Base-by-base conservation (phyloP, 2,888 invertebrate genomes). In the Electrophaes corylata region DNA sequence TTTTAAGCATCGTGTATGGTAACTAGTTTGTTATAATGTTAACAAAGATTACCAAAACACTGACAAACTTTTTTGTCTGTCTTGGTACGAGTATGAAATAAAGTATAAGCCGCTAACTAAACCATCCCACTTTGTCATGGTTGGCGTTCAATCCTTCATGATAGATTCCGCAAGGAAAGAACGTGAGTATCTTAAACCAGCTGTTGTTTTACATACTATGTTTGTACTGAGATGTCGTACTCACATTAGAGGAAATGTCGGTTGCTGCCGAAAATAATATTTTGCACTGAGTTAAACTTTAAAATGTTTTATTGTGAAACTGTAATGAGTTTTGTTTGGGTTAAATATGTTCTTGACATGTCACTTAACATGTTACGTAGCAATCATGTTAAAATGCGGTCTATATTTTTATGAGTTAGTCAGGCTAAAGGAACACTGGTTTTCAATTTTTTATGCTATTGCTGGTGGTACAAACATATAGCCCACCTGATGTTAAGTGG, bases 201-300 rank as follows among this genome's bases (percentile, higher is more conserved):
- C 60, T 60, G 33, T 12, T 19, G 12, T 4, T 4, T 20, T 6
- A n/a, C n/a, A n/a, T n/a, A 31, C 35, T 23, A 20, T 18, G 14
- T 52, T 19, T 29, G 5, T 55, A 31, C 47, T 26, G 31, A 51
- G 51, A 60, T 37, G 31, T 50, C 41, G 47, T 12, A 46, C 44
- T 37, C 50, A 60, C 50, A 54, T 59, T 46, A 47, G 23, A 31
- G 45, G 16, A n/a, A 59, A 51, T 51, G 59, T 55, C 43, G 41
- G 55, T 51, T 39, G 46, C 41, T 59, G 54, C 46, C 41, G 23
- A 60, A 60, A 55, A 55, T 59, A 55, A 59, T 59, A 59, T 51
- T 59, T 59, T 46, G 49, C 48, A 44, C 48, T 40, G 49, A 8
- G 49, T 41, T 59, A 12, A 60, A 60, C 51, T 55, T 60, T 51